Base-by-base conservation (phyloP, 2,888 invertebrate genomes). In the Orchesellides sinensis region DNA sequence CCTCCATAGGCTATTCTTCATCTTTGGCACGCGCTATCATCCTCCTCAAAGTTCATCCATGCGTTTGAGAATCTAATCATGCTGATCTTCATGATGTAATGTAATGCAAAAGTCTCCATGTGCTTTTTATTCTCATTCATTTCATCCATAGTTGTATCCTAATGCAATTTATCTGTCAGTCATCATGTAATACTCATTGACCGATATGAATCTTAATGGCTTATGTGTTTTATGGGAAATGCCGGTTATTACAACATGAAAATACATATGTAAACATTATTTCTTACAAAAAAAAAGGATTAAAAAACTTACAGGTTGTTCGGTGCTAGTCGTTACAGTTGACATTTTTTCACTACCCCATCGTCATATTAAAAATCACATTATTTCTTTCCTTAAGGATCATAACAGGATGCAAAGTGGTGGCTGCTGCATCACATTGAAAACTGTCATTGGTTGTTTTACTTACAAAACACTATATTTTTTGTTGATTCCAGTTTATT, bases 291-390 rank as follows among this genome's bases (percentile, higher is more conserved):
- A 25, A 6, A 12, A 21, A 40, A 40, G 25, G 14, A 40, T 40
- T 40, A 14, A n/a, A 32, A 32, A 14, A 81, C 85, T 85, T 83
- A 85, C 85, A 85, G 77, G 85, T 85, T 83, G 83, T 83, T 75
- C 83, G 83, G 83, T 85, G 63, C 77, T 66, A 78, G 40, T 68
- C 32, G 85, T 78, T 47, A 72, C 63, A 47, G 83, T 85, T 85
- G 84, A 85, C 84, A 85, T 85, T 83, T 79, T n/a, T 85, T 85
- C 56, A 75, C 84, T 85, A 85, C 84, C 84, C 84, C 84, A 85
- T 85, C 77, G 63, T 81, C 77, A 77, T n/a, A n/a, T n/a, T n/a
- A n/a, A n/a, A n/a, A n/a, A 75, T 83, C 75, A 40, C 66, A 25
- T 75, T 49, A 32, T 54, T 72, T 45, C n/a, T n/a, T n/a, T n/a